Evolutionary conservation across 2,888 invertebrate species (phyloP), one percentile per base, ranked within the genome.

Genomic region (Amiota communis): DNA sequence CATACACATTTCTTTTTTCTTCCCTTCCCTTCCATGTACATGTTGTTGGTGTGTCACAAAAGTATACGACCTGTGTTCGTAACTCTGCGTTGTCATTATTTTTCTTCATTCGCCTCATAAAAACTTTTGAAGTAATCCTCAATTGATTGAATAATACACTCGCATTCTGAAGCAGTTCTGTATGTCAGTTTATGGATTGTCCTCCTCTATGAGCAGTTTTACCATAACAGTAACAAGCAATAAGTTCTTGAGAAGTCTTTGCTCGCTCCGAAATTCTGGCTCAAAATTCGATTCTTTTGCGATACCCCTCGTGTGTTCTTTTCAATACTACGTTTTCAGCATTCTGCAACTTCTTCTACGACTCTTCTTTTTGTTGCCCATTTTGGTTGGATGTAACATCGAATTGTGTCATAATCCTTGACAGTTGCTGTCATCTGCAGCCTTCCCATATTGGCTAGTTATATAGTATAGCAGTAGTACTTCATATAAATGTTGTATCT

Each of bases 331-430:
- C 36, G 6, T 46, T 63, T 23, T 1, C 53, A 53, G 6, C 3
- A n/a, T 3, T 0, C 4, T 4, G 53, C 53, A 53, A n/a, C 63
- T 17, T 23, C 36, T 36, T 36, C 36, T 63, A 9, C 17, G n/a
- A 23, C 46, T 36, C 13, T 3, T 17, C 56, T 15, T 56, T 56
- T 56, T 56, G 11, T 17, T 17, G 17, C 56, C n/a, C 56, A 61
- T 13, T 12, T 11, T 11, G 12, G 13, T 10, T 23, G 23, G 23
- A n/a, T n/a, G n/a, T 23, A 20, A 68, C 53, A 23, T 49, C 6
- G 67, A 68, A 68, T 68, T 68, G 67, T 68, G 67, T 68, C 67
- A 68, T 68, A 68, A 68, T 68, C 67, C 67, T 68, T 68, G 67
- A 68, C 67, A 68, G 67, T 68, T 68, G 67, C 67, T 68, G 67